These are phyloP conservation scores for Phaedon cochleariae DNA, from an alignment of 2,888 invertebrate genomes.

Conservation along the genomic window DNA sequence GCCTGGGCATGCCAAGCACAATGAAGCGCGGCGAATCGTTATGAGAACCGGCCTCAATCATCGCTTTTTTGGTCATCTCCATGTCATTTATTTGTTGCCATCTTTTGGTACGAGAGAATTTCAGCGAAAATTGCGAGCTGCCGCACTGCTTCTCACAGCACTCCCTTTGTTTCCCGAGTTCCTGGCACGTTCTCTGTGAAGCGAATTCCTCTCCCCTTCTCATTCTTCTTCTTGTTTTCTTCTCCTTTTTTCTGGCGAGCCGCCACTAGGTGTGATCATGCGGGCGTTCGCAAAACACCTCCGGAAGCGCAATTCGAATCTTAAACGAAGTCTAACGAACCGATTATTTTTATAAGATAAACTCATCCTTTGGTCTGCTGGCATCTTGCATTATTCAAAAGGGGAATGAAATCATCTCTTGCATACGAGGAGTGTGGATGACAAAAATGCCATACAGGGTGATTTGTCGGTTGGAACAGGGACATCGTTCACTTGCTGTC, in stretches of 20 bases:
- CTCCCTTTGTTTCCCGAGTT: constrained; percentile 55
- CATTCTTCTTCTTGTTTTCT: not conserved
- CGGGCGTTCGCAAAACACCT: constrained; percentile 54
- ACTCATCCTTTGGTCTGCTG: constrained; percentile 41
- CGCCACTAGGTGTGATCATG: constrained; percentile 40
- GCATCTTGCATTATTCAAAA: constrained; percentile 45
- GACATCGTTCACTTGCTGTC: no score
- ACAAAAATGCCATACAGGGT: not conserved
- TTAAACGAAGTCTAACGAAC: constrained; percentile 56
- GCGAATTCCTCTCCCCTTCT: constrained; percentile 36
- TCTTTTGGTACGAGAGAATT: no score
- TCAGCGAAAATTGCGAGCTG: no score
- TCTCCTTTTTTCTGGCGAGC: constrained; percentile 47
- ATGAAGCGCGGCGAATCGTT: no score
- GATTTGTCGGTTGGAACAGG: no score
- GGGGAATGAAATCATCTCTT: constrained; percentile 33
- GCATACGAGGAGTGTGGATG: constrained; percentile 1
- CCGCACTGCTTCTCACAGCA: constrained; percentile 23
- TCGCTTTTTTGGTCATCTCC: no score
- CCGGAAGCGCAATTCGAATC: constrained; percentile 51
- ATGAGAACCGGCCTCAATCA: no score
- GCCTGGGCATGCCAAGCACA: no score
- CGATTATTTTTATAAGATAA: constrained; percentile 55
- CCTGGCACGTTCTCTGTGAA: constrained; percentile 52
- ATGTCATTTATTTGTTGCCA: no score